Percentiles rank a stretch among this genome's conserved stretches.
phyloP scores from a whole-genome alignment of 2,888 invertebrate genomes.

The Cordylochernes scorpioides region DNA sequence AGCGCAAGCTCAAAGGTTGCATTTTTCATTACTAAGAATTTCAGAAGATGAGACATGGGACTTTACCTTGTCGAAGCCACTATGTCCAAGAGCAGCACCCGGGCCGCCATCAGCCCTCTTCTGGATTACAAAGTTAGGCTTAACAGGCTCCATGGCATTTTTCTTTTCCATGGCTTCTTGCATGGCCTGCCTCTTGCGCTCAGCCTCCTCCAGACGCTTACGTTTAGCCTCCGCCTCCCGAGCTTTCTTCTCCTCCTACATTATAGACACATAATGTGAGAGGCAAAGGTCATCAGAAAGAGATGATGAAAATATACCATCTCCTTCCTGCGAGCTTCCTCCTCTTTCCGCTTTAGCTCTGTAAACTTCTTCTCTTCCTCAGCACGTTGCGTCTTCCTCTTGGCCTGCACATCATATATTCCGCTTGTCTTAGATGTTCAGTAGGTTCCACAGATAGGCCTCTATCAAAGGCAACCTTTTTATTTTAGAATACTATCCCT shows the following conservation, averaged over 20 bases:
- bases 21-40: no score
- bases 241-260: constrained; percentile 71
- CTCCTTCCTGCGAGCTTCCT: constrained; percentile 72
- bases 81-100: constrained; percentile 8
- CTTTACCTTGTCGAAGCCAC: constrained; percentile 15
- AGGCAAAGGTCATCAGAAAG: neutral
- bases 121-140: constrained; percentile 18
- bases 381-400: constrained; percentile 45
- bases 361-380: constrained; percentile 88
- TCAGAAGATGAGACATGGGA: no score
- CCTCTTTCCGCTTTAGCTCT: constrained; percentile 77
- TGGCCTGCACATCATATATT: constrained; percentile 17
- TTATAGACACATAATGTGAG: neutral
- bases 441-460: no score
- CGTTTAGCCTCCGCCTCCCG: constrained; percentile 81
- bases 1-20: no score
- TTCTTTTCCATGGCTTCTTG: constrained; percentile 50
- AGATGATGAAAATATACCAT: constrained; percentile 23
- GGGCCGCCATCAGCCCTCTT: constrained; percentile 14
- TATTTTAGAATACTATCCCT: no score
- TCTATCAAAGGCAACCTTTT: no score
- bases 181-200: constrained; percentile 61
- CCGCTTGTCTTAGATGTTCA: no score
- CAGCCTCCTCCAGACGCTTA: constrained; percentile 70
- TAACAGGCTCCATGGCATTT: constrained; percentile 19